Evolutionary conservation across 2,797 vertebrate species (phyloP), one percentile per base, ranked within the genome.

Genomic region (Triplophysa yarkandensis): DNA sequence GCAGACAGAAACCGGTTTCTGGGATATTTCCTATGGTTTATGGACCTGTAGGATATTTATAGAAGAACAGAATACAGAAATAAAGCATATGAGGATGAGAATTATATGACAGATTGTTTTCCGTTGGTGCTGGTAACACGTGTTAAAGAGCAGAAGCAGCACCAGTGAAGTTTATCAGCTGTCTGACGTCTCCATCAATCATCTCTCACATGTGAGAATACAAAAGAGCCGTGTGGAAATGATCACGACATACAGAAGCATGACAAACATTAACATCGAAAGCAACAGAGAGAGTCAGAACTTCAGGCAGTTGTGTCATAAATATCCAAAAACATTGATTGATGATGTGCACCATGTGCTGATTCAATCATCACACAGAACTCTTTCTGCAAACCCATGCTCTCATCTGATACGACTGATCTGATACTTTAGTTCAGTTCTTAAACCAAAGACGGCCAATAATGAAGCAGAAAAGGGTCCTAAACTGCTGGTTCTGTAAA

Each of bases 161-260:
- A 34, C 46, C 36, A 11, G 19, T 50, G 48, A 46, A 6, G 44
- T n/a, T 46, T 17, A 6, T 46, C 7, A 19, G 44, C 44, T 46
- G 6, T 4, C 48, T 16, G 25, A 44, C 17, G 11, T 21, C 50
- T 54, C 48, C 41, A 23, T 71, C 11, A 61, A 41, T 5, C 25
- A 19, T 32, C 48, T 52, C 10, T 74, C 73, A 76, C 71, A 64
- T 83, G 82, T 82, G 82, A 79, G 83, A 78, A 71, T 54, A 65
- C 63, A 74, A 50, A 71, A 66, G 55, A 73, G 52, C 76, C 64
- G 64, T 57, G 39, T 32, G 9, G 68, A 71, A 81, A 11, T 39
- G 57, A 57, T 54, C 57, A 66, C 43, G 66, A 13, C 21, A 54
- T 14, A 19, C 27, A 21, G 39, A 28, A 68, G 52, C 58, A 48